A percentile compares a stretch with the other conserved stretches of the same genome.
Conservation (phyloP, 2,888 invertebrate genomes). For the Drosophila phalerata region DNA sequence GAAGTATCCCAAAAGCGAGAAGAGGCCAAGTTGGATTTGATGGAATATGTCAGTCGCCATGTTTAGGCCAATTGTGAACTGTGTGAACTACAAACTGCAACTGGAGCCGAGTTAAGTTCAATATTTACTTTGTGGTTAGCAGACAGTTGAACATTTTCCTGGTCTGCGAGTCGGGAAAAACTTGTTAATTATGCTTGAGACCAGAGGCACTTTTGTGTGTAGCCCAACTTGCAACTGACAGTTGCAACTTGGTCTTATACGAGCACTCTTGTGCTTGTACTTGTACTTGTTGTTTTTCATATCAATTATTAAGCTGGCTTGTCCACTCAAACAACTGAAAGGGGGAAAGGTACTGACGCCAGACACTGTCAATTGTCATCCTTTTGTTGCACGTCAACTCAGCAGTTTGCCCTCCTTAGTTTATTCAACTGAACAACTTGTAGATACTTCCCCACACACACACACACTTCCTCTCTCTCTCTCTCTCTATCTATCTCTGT, state of each 20-base stretch:
- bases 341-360: conserved; percentile 49
- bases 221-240: conserved; percentile 63
- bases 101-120: conserved; percentile 63
- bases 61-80: conserved; percentile 44
- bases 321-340: conserved; percentile 45
- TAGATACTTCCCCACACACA: conserved; percentile 40
- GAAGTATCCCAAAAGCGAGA: conserved; percentile 38
- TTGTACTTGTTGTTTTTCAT: conserved; percentile 67
- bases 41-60: conserved; percentile 4
- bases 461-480: not conserved
- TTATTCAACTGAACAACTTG: conserved; percentile 79
- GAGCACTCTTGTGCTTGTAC: not conserved
- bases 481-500: conserved; percentile 2
- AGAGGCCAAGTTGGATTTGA: not conserved
- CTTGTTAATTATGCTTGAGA: conserved; percentile 74
- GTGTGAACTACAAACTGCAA: conserved; percentile 64
- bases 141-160: conserved; percentile 54
- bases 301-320: conserved; percentile 78
- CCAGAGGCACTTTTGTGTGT: conserved; percentile 30
- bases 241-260: conserved; percentile 52
- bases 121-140: conserved; percentile 68
- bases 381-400: conserved; percentile 70
- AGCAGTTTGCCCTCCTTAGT: conserved; percentile 60
- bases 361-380: conserved; percentile 79
- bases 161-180: conserved; percentile 42